phyloP scores from a whole-genome alignment of 2,113 vertebrate genomes.

The Centropristis striata region DNA sequence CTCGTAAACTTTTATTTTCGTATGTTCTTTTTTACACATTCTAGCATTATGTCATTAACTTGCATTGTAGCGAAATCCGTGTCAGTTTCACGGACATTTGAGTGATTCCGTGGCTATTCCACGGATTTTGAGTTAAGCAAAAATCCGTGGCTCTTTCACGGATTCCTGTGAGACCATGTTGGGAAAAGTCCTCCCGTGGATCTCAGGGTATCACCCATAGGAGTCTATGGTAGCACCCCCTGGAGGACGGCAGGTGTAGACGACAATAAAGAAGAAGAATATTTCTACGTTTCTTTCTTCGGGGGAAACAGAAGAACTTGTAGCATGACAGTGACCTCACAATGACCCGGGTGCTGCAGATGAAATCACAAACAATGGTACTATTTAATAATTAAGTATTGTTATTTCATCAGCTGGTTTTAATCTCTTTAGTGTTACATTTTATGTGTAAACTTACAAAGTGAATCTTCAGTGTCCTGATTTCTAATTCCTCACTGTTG shows the following conservation, averaged over 20 bases:
- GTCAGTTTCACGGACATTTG: no score
- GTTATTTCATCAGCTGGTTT: slow-evolving; percentile 3
- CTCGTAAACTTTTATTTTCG: no score
- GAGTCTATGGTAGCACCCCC: neutral
- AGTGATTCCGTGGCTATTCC: no score
- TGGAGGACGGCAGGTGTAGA: neutral
- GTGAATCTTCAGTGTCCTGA: neutral
- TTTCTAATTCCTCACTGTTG: slow-evolving; percentile 28
- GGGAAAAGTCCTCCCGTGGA: no score
- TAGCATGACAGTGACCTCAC: slow-evolving; percentile 18
- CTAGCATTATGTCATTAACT: no score
- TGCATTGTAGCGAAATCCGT: no score
- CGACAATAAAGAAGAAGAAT: slow-evolving; percentile 1
- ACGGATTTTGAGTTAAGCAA: no score
- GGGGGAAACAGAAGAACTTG: neutral
- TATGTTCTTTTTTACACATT: no score
- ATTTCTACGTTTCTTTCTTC: slow-evolving; percentile 2
- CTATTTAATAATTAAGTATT: slow-evolving; percentile 43
- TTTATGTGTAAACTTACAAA: neutral
- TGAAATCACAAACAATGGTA: slow-evolving; percentile 1
- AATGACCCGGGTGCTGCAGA: slow-evolving; percentile 46
- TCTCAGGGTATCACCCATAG: no score
- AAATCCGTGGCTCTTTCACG: no score
- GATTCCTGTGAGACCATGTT: no score
- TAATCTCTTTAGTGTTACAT: slow-evolving; percentile 9